phyloP scores from a whole-genome alignment of 1,140 invertebrate species.

The Drosophila jambulina region DNA sequence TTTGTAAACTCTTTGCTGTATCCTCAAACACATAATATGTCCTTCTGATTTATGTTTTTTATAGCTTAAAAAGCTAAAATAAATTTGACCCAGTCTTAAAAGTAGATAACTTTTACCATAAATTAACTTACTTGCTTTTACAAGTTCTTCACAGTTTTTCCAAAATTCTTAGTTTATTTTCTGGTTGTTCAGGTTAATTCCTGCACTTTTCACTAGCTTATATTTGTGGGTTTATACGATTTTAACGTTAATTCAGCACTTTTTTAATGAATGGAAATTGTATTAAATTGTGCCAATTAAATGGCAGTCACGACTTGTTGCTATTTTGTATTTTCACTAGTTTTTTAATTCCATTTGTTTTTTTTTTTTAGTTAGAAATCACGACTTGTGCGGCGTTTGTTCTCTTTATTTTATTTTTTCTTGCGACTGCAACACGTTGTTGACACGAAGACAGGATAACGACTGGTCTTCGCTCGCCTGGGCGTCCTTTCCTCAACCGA shows the following conservation, averaged over 20 bases:
- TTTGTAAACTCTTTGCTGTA: fast-evolving
- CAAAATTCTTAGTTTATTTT: neutral
- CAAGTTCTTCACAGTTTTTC: neutral
- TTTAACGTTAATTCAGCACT: slow-evolving; percentile 14
- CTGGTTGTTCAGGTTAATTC: neutral
- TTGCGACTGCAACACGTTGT: slow-evolving; percentile 78
- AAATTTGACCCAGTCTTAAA: neutral
- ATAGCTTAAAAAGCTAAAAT: neutral
- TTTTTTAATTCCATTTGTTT: slow-evolving; percentile 12
- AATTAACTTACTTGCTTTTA: slow-evolving; percentile 18
- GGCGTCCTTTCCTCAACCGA: slow-evolving; percentile 5
- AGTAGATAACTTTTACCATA: neutral
- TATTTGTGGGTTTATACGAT: slow-evolving; percentile 3
- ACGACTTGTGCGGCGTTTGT: neutral
- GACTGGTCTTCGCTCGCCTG: neutral
- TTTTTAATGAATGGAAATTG: slow-evolving; percentile 8
- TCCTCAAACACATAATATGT: too few species aligned
- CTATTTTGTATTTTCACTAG: slow-evolving; percentile 33
- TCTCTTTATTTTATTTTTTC: neutral
- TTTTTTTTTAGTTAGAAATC: slow-evolving; percentile 10
- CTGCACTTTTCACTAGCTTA: slow-evolving; percentile 21
- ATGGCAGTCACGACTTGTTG: slow-evolving; percentile 64
- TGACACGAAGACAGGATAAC: slow-evolving; percentile 84
- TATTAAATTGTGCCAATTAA: slow-evolving; percentile 34
- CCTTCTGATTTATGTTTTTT: neutral